Evolutionary conservation across 37 sponge, comb jelly and placozoan species (phyloP).

Genomic region (Crambe crambe): DNA sequence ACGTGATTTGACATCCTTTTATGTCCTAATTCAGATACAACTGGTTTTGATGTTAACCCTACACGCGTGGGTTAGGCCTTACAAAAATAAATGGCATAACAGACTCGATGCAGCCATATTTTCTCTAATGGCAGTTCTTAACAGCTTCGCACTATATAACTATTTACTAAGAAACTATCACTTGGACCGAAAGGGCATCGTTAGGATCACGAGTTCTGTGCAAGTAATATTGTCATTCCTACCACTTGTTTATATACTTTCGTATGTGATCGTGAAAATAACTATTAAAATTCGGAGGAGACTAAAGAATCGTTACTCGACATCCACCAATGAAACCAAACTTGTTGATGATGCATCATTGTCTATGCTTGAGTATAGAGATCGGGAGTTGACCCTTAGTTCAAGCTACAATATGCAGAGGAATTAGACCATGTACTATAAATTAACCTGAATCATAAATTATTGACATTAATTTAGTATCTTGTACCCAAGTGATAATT

Average conservation of each 20-base stretch:
- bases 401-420: too few relatives aligned
- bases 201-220: not conserved
- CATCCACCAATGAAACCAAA: too few relatives aligned
- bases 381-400: too few relatives aligned
- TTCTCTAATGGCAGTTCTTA: conserved; percentile 21
- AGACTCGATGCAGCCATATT: conserved; percentile 33
- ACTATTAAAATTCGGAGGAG: too few relatives aligned
- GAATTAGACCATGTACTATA: too few relatives aligned
- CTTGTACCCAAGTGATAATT: too few relatives aligned
- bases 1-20: not conserved
- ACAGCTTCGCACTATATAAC: conserved; percentile 22
- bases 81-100: conserved; percentile 47
- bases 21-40: not conserved
- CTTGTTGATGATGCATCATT: too few relatives aligned
- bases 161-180: not conserved
- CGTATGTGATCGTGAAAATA: not conserved
- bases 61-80: conserved; percentile 34
- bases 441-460: too few relatives aligned
- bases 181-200: not conserved
- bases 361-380: too few relatives aligned
- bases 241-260: not conserved
- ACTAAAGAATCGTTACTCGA: too few relatives aligned
- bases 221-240: not conserved
- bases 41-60: conserved; percentile 23
- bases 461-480: too few relatives aligned